These are phyloP conservation scores for Chaetops frenatus DNA, from an alignment of 2,113 vertebrate genomes.

Conservation along the genomic window DNA sequence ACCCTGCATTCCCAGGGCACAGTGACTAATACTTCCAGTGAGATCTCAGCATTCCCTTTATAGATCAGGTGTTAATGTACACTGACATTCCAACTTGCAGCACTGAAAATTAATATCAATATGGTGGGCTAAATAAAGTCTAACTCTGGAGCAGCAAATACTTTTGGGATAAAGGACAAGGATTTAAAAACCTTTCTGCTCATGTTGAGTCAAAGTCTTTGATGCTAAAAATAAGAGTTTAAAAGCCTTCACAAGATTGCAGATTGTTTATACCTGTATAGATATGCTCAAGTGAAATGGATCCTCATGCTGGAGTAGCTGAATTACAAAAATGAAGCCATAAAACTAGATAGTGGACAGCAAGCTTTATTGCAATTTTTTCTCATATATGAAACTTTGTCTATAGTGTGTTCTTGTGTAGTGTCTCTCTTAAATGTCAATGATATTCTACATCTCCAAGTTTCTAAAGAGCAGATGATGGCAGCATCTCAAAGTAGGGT, in stretches of 20 bases:
- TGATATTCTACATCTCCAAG: not conserved
- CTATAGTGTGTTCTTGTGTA: not conserved
- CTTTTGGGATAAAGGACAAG: slow-evolving; percentile 39
- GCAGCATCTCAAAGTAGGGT: not conserved
- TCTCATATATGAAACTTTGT: not conserved
- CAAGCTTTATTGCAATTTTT: not conserved
- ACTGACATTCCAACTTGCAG: slow-evolving; percentile 69
- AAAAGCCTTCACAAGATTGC: not conserved
- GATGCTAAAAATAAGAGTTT: slow-evolving; percentile 61
- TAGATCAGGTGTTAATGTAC: slow-evolving; percentile 79
- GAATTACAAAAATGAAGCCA: not conserved
- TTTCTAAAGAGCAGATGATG: not conserved
- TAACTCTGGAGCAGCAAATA: slow-evolving; percentile 59
- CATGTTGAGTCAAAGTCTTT: slow-evolving; percentile 56
- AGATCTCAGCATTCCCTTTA: slow-evolving; percentile 73
- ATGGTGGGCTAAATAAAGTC: slow-evolving; percentile 62
- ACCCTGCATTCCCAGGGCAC: slow-evolving; percentile 52
- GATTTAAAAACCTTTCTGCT: slow-evolving; percentile 69
- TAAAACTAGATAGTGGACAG: not conserved
- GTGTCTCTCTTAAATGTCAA: not conserved
- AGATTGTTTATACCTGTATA: not conserved
- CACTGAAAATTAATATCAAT: slow-evolving; percentile 71
- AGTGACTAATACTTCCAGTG: slow-evolving; percentile 68
- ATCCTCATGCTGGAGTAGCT: not conserved
- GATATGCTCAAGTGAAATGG: not conserved